Percentiles rank a stretch among this genome's conserved stretches.
These are phyloP conservation scores for Pteropus alecto DNA, from an alignment of 2,113 vertebrate genomes.

Conservation along the genomic window DNA sequence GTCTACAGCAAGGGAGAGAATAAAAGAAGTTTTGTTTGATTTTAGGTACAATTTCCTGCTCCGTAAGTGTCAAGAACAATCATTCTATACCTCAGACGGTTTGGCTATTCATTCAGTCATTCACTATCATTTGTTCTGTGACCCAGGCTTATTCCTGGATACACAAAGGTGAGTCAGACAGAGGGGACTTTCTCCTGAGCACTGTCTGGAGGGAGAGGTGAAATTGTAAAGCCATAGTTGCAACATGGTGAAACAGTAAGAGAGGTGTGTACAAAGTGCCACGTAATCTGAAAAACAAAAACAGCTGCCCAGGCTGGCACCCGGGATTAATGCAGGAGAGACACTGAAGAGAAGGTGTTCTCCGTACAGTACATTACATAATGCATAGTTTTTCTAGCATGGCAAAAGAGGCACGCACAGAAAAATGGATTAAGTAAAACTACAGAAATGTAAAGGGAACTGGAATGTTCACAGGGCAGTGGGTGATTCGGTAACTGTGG, in stretches of 20 bases:
- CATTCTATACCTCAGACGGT: background rate
- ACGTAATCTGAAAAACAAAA: background rate
- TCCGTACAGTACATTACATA: background rate
- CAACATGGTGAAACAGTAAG: background rate
- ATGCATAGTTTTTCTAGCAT: background rate
- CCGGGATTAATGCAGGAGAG: background rate
- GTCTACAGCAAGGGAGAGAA: background rate
- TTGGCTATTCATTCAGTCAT: background rate
- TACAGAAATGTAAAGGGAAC: background rate
- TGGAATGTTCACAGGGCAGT: background rate
- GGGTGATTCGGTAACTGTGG: background rate
- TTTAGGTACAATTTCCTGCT: constrained; percentile 18
- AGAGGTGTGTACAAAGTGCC: background rate
- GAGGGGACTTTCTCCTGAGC: background rate
- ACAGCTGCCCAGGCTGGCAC: too few relatives aligned
- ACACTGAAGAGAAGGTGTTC: background rate
- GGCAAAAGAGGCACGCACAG: background rate
- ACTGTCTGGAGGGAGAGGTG: background rate
- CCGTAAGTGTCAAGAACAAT: background rate
- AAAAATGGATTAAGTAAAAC: background rate
- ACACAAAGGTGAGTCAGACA: background rate
- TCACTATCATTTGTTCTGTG: background rate
- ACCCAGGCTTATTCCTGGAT: background rate
- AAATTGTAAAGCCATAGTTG: background rate
- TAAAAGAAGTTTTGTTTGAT: background rate